These are phyloP conservation scores for Hermaeophaga mercurialis DNA, from an alignment of 2,888 invertebrate species.

Conservation along the genomic window DNA sequence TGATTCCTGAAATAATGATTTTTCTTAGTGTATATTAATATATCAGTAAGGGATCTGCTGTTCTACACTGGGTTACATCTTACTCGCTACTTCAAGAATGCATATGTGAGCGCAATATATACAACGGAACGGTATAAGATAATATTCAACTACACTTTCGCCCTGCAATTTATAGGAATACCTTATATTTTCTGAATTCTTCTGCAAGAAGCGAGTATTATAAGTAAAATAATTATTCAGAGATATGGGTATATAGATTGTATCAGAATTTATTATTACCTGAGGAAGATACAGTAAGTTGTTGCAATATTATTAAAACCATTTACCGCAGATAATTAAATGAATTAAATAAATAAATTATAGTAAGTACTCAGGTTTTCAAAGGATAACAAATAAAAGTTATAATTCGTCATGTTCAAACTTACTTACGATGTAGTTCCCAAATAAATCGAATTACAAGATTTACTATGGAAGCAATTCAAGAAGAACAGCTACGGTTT, in stretches of 20 bases:
- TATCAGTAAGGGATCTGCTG: conserved; percentile 36
- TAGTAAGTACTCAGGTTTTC: no score
- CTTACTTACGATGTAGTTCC: no score
- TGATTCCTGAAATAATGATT: no score
- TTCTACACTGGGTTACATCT: conserved; percentile 52
- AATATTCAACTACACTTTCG: conserved; percentile 38
- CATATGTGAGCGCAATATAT: conserved; percentile 45
- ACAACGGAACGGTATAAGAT: conserved; percentile 49
- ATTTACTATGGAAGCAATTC: no score
- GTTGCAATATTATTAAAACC: no score
- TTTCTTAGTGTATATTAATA: conserved; percentile 17
- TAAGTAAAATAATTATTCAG: conserved; percentile 22
- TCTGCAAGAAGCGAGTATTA: conserved; percentile 12
- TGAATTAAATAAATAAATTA: no score
- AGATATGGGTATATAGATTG: conserved; percentile 5
- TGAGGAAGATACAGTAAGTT: neutral
- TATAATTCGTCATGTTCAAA: no score
- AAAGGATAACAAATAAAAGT: no score
- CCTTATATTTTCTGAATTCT: conserved; percentile 38
- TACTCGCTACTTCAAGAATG: conserved; percentile 48
- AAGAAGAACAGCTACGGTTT: no score
- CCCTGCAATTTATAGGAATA: conserved; percentile 38
- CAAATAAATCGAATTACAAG: no score
- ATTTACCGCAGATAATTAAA: no score
- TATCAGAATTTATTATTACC: conserved; percentile 5